Evolutionary conservation across 2,888 invertebrate species (phyloP), one percentile per base, ranked within the genome.

Genomic region (Dynastes maya): DNA sequence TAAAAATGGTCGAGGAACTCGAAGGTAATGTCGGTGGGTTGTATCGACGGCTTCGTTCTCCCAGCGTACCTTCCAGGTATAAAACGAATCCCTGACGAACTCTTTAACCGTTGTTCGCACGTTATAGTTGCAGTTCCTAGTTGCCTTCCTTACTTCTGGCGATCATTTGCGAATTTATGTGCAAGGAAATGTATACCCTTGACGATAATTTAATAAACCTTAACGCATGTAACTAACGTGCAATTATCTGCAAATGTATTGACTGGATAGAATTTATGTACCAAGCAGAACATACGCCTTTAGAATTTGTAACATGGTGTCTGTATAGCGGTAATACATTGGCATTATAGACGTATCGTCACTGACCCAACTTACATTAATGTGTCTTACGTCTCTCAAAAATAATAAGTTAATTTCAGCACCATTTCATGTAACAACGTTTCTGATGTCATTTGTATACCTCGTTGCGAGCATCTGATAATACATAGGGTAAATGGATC

Each of bases 11-110:
- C 9, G 55, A 37, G 37, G 55, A 71, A 71, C 71, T 71, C 16
- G 68, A 32, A 55, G 71, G 8, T 70, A 70, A 70, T 70, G 53
- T 53, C 32, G 13, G 70, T 70, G 70, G 70, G 70, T 70, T 53
- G 70, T 53, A 53, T 29, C 70, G 53, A 37, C 11, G 27, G 53
- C 53, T 51, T 70, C n/a, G n/a, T 67, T 49, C 27, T 67, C 11
- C 6, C 13, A 53, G 5, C 55, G 32, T 70, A 53, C 53, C 70
- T 70, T 2, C n/a, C 11, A 70, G 70, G 55, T 71, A 71, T 58
- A 37, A 53, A 68, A 53, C 27, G 5, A 51, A 68, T 53, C 32
- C 37, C 11, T 16, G 40, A 71, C 32, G 51, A 37, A 71, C 8
- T 58, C 8, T 58, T 6, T 71, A 58, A 71, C 71, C 55, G 71